Evolutionary conservation across 2,888 invertebrate species (phyloP), one percentile per base, ranked within the genome.

Genomic region (Noctuana brunneofusca): DNA sequence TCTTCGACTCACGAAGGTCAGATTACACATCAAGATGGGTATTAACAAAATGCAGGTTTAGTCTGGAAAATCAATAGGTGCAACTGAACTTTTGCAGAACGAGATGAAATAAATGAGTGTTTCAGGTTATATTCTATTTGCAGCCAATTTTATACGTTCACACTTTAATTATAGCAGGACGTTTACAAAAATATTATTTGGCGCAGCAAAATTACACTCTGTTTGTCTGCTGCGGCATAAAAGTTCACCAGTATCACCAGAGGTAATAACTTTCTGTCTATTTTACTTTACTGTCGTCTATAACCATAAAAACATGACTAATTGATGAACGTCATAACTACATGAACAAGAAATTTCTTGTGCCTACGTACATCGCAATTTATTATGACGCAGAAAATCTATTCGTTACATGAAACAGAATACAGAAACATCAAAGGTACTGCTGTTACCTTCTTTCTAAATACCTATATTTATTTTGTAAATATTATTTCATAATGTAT

Each of bases 111-210:
- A 53, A 65, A 64, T 55, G 64, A 65, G 64, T 70, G 68, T 66
- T 69, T 63, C 68, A 71, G 72, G 75, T 69, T 67, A 71, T 66
- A 74, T 74, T 74, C 71, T 69, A 72, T 69, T 68, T 70, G 62
- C 30, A 41, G 66, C 59, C 64, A 67, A 63, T 66, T 64, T 52
- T 66, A 70, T 73, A 70, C 70, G 69, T 69, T 8, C 27, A 27
- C 69, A 69, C 73, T 78, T 80, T 83, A 81, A 78, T 73, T 79
- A 80, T 82, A 84, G 78, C 70, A 14, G 0, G n/a, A 3, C 3
- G 1, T 14, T 11, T 14, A 38, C n/a, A 14, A 38, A 38, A n/a
- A 12, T 1, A 3, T 14, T 24, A 24, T 24, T 1, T 24, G 24
- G n/a, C 41, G 0, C 41, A 41, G 12, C 11, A 41, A 41, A 41